These are phyloP conservation scores for Caracal caracal DNA, from an alignment of 2,113 vertebrate genomes.

Conservation along the genomic window DNA sequence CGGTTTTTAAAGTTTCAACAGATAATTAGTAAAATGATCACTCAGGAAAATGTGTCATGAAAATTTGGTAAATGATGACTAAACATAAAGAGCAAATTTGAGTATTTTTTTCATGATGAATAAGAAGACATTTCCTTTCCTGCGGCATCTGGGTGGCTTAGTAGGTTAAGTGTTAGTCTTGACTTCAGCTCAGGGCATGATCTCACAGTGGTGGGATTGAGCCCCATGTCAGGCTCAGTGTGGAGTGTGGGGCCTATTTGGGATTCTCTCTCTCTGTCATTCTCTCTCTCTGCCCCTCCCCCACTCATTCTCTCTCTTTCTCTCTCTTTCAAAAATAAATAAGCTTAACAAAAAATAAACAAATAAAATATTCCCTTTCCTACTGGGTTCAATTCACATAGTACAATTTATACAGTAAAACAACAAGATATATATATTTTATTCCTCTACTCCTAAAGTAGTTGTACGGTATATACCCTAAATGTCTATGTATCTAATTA, in stretches of 20 bases:
- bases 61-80: constrained; percentile 5
- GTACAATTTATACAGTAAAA: not conserved
- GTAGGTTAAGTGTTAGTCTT: too few species aligned
- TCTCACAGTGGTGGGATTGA: too few species aligned
- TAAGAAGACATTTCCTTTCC: not conserved
- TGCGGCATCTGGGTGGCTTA: too few species aligned
- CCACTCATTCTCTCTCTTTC: too few species aligned
- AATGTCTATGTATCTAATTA: not conserved
- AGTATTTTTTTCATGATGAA: constrained; percentile 30
- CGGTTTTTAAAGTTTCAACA: constrained; percentile 50
- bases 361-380: not conserved
- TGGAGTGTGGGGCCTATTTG: too few species aligned
- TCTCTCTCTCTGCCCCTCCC: too few species aligned
- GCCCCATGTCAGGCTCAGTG: too few species aligned
- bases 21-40: constrained; percentile 52
- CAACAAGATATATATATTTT: constrained; percentile 4
- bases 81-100: constrained; percentile 19
- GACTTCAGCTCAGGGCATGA: too few species aligned
- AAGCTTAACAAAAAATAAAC: too few species aligned
- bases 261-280: too few species aligned
- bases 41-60: not conserved
- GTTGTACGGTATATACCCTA: not conserved
- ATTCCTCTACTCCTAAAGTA: not conserved
- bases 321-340: too few species aligned
- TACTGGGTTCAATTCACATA: not conserved